Conservation (phyloP, 2,113 vertebrate genomes). For the Xiphophorus couchianus region DNA sequence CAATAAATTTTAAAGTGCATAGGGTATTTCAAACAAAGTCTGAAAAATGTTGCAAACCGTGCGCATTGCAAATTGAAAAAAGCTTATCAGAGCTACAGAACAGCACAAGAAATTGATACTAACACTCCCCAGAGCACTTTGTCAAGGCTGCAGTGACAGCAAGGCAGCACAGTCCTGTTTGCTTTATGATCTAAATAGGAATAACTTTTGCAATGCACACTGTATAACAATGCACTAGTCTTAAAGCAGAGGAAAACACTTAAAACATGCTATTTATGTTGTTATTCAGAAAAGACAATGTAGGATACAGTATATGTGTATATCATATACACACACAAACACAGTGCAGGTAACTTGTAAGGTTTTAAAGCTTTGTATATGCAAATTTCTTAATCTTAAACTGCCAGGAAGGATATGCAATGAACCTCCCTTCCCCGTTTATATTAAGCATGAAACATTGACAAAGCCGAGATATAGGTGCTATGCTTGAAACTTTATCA, state of each 20-base stretch:
- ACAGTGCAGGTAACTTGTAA: background rate
- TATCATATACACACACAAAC: background rate
- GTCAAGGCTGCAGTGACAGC: background rate
- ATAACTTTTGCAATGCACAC: background rate
- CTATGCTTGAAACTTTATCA: conserved; percentile 61
- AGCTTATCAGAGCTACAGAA: background rate
- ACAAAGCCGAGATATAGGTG: conserved; percentile 64
- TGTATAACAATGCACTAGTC: background rate
- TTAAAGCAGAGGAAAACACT: background rate
- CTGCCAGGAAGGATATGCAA: conserved; percentile 34
- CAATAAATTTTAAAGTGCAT: background rate
- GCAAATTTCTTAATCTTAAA: background rate
- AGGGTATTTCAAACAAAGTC: background rate
- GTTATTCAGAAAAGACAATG: background rate
- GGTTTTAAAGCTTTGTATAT: conserved; percentile 1
- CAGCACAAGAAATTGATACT: background rate
- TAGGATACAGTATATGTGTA: background rate
- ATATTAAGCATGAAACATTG: conserved; percentile 66
- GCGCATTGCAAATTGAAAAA: background rate
- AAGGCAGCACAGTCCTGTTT: background rate
- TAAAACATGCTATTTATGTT: background rate
- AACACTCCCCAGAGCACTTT: background rate
- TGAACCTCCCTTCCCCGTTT: conserved; percentile 39
- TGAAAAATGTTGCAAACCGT: background rate
- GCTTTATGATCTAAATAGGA: background rate